A percentile compares a stretch with the other conserved stretches of the same genome.
Evolutionary conservation across 2,888 invertebrate species (phyloP).

Genomic region (Ferdinandea cuprea): DNA sequence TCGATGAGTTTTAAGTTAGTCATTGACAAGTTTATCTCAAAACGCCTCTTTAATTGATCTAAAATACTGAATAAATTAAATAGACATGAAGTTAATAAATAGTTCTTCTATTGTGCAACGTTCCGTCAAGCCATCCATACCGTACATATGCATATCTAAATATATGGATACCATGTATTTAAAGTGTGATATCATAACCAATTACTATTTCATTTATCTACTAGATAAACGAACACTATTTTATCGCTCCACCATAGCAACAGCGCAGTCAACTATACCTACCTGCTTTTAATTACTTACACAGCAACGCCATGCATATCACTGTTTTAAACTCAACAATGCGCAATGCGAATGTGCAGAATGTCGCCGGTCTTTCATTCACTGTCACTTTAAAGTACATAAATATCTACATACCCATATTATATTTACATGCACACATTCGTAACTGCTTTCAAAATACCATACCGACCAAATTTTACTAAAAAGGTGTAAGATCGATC

Average conservation of each 20-base stretch:
- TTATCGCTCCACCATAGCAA: conserved; percentile 10
- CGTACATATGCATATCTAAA: background rate
- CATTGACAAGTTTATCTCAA: background rate
- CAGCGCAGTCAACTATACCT: background rate
- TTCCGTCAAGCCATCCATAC: background rate
- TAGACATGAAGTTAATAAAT: too few relatives aligned
- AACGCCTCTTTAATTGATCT: too few relatives aligned
- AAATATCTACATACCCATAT: too few relatives aligned
- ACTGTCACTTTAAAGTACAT: too few relatives aligned
- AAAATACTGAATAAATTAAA: too few relatives aligned
- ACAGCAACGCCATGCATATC: background rate
- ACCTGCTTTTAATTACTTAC: too few relatives aligned
- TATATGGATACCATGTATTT: background rate
- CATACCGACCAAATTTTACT: too few relatives aligned
- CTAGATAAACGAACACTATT: background rate
- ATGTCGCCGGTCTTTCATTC: too few relatives aligned
- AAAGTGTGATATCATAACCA: conserved; percentile 5
- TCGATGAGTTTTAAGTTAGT: background rate
- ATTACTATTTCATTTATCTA: background rate
- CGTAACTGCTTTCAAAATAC: too few relatives aligned
- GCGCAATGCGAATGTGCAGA: background rate
- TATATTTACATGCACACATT: too few relatives aligned
- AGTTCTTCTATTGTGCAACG: too few relatives aligned
- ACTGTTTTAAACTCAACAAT: background rate
- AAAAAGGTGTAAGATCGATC: conserved; percentile 6